Evolutionary conservation across 2,888 invertebrate genomes (phyloP).

Genomic region (Formica aserva): DNA sequence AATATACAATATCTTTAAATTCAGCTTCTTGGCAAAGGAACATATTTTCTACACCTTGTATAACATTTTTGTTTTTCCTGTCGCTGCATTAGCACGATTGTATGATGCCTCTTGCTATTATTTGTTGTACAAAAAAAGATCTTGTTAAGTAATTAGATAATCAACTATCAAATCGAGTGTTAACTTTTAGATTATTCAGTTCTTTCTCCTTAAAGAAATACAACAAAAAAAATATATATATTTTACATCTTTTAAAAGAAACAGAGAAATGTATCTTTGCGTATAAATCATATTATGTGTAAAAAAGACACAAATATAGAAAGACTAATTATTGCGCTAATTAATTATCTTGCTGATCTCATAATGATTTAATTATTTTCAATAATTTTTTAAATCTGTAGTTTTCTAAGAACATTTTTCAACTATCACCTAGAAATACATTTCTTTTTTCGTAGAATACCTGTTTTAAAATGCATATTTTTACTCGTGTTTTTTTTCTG

Average conservation of each 20-base stretch:
- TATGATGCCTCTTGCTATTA: not conserved
- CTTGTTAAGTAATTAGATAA: not conserved
- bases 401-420: not conserved
- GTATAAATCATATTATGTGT: not conserved
- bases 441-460: not conserved
- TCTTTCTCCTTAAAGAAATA: not conserved
- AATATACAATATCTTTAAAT: not conserved
- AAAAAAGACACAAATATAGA: not conserved
- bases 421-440: not conserved
- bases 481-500: not conserved
- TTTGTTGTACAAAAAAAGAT: not conserved
- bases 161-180: not conserved
- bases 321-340: not conserved
- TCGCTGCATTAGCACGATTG: not conserved
- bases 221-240: not conserved
- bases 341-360: not conserved
- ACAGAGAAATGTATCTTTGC: not conserved
- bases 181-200: not conserved
- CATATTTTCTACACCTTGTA: not conserved
- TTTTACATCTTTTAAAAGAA: not conserved
- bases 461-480: not conserved
- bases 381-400: not conserved
- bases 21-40: not conserved
- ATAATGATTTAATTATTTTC: constrained; percentile 27
- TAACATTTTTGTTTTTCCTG: not conserved